phyloP scores from a whole-genome alignment of 2,113 vertebrate species.

The Plotosus lineatus region DNA sequence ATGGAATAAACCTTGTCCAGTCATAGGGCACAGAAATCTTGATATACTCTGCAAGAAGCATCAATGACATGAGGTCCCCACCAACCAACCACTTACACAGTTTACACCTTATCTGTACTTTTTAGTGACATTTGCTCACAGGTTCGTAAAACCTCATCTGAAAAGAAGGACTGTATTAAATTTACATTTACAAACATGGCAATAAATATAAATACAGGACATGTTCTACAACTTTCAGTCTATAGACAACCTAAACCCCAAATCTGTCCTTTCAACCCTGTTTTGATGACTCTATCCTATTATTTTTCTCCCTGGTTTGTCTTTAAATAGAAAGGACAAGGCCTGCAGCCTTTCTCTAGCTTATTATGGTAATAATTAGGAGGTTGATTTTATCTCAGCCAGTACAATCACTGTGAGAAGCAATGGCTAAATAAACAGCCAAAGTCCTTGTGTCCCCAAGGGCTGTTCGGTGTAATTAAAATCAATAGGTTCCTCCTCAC shows the following conservation, averaged over 20 bases:
- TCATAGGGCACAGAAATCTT: conserved; percentile 55
- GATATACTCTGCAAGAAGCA: conserved; percentile 57
- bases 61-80: conserved; percentile 50
- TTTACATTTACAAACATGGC: background rate
- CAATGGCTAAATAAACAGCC: conserved; percentile 88
- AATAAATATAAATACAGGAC: background rate
- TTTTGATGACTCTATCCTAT: conserved; percentile 44
- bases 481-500: conserved; percentile 96
- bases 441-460: conserved; percentile 89
- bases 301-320: conserved; percentile 52
- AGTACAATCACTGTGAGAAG: conserved; percentile 84
- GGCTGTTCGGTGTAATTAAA: conserved; percentile 98
- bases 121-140: conserved; percentile 1
- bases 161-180: background rate
- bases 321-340: conserved; percentile 73
- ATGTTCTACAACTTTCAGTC: background rate
- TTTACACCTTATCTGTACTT: conserved; percentile 24
- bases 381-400: conserved; percentile 89
- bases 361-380: conserved; percentile 95
- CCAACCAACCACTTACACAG: conserved; percentile 34
- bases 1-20: conserved; percentile 59
- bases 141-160: conserved; percentile 3
- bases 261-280: background rate
- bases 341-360: conserved; percentile 79
- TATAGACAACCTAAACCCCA: background rate